These are phyloP conservation scores for Toxostoma redivivum DNA, from an alignment of 2,113 vertebrate species.

Conservation along the genomic window DNA sequence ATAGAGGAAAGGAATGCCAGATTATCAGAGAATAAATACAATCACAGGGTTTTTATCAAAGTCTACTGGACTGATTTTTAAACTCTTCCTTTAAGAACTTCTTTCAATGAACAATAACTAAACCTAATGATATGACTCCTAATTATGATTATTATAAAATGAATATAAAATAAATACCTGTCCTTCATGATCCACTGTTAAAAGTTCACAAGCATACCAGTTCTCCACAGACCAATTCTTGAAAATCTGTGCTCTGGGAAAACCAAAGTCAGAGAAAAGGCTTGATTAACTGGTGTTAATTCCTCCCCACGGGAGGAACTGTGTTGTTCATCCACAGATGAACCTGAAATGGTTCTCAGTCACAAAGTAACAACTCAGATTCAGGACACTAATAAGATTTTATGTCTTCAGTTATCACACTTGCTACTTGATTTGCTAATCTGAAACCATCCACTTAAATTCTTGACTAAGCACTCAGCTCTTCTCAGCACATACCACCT, in stretches of 20 bases:
- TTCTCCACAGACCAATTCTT: background rate
- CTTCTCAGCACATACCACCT: background rate
- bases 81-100: background rate
- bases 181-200: background rate
- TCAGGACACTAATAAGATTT: background rate
- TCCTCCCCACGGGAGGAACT: background rate
- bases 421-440: background rate
- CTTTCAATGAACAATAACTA: background rate
- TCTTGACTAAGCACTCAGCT: background rate
- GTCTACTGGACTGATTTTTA: background rate
- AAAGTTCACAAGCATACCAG: background rate
- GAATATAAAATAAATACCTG: background rate
- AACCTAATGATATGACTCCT: background rate
- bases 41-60: background rate
- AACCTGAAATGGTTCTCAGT: background rate
- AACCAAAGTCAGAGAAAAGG: background rate
- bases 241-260: background rate
- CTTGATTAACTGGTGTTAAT: background rate
- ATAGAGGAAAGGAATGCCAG: background rate
- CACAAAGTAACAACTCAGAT: background rate
- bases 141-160: no score
- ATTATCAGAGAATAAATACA: background rate
- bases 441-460: background rate
- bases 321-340: fast-evolving
- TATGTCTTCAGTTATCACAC: background rate